phyloP scores from a whole-genome alignment of 2,113 vertebrate genomes.

The Phaethon lepturus region DNA sequence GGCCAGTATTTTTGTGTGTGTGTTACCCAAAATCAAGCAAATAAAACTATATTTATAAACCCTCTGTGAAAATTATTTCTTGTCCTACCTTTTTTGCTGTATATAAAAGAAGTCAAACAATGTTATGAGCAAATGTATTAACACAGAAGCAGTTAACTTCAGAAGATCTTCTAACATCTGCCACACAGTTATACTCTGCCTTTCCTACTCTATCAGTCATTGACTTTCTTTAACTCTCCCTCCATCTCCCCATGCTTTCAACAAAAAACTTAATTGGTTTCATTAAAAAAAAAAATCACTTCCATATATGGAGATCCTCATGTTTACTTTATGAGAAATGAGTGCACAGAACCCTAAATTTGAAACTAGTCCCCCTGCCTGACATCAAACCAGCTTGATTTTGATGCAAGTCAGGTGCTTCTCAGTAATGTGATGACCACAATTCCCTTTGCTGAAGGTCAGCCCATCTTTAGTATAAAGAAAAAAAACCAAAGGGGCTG shows the following conservation, averaged over 20 bases:
- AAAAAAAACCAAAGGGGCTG: not conserved
- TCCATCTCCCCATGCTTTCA: not conserved
- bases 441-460: not conserved
- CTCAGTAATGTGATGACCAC: not conserved
- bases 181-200: not conserved
- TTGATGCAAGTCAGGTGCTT: not conserved
- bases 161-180: not conserved
- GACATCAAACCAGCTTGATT: not conserved
- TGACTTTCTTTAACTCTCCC: not conserved
- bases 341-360: not conserved
- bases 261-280: conserved; percentile 12
- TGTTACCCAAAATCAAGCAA: not conserved
- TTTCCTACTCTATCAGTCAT: not conserved
- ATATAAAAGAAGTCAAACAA: not conserved
- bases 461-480: not conserved
- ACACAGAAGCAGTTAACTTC: not conserved
- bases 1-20: too few species aligned
- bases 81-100: not conserved
- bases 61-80: not conserved
- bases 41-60: not conserved
- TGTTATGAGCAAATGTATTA: not conserved
- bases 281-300: not conserved
- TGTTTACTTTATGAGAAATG: conserved; percentile 16
- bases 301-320: not conserved
- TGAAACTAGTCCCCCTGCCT: conserved; percentile 19